Conservation (phyloP, 2,797 vertebrate species). For the Enteromius afrohamiltoni region DNA sequence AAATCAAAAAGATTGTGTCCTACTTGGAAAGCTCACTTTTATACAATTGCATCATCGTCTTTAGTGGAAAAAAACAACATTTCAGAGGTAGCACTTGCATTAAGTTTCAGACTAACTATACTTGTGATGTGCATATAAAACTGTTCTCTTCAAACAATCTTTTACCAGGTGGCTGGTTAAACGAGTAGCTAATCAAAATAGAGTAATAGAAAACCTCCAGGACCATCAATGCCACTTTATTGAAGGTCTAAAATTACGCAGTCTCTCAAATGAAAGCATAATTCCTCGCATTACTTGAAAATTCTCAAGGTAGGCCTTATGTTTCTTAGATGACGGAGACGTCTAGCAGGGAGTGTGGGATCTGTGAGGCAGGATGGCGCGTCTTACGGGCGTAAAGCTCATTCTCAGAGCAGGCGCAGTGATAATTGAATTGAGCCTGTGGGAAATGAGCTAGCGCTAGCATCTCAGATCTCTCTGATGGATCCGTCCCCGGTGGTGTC, state of each 20-base stretch:
- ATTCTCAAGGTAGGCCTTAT: slow-evolving; percentile 45
- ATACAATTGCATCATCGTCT: neutral
- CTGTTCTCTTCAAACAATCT: too few species aligned
- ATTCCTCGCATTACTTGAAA: slow-evolving; percentile 39
- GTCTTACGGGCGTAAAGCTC: slow-evolving; percentile 54
- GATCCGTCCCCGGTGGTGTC: slow-evolving; percentile 57
- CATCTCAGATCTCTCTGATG: slow-evolving; percentile 60
- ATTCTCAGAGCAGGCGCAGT: slow-evolving; percentile 53
- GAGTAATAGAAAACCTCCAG: neutral
- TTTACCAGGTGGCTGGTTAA: neutral
- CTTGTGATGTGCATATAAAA: neutral
- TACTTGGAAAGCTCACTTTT: neutral
- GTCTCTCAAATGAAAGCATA: slow-evolving; percentile 47
- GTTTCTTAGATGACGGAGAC: slow-evolving; percentile 54
- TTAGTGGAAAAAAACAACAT: neutral
- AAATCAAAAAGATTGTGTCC: neutral
- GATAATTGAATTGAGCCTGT: slow-evolving; percentile 66
- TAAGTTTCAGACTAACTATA: neutral
- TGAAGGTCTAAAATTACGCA: slow-evolving; percentile 42
- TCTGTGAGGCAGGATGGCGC: slow-evolving; percentile 32
- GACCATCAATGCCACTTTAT: slow-evolving; percentile 25
- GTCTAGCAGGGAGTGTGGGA: slow-evolving; percentile 53
- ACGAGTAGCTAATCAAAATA: neutral
- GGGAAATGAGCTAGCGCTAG: slow-evolving; percentile 57
- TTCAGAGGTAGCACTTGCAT: neutral